Evolutionary conservation across 2,797 vertebrate species (phyloP).

Genomic region (Anniella stebbinsi): DNA sequence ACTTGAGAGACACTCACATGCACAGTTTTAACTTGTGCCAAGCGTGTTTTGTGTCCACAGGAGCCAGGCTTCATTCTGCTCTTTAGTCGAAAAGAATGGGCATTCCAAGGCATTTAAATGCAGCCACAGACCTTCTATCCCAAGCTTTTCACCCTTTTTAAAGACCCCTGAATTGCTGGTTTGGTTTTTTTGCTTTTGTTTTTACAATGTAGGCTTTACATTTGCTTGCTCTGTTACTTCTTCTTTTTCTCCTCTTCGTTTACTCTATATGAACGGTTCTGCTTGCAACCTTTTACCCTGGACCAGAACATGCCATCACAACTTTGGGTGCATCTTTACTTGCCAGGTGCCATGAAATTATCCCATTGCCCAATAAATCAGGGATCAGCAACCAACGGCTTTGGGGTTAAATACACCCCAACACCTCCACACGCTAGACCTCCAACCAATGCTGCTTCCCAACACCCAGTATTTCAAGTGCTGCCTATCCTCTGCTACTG

Average conservation of each 20-base stretch:
- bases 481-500: not conserved
- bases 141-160: slow-evolving; percentile 58
- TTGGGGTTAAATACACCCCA: not conserved
- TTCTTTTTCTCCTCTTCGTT: rapidly evolving
- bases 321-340: not conserved
- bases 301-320: not conserved
- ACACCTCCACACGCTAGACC: not conserved
- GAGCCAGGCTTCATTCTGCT: slow-evolving; percentile 64
- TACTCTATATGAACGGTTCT: not conserved
- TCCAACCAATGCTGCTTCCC: not conserved
- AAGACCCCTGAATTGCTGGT: slow-evolving; percentile 32
- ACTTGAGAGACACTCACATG: slow-evolving; percentile 80
- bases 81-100: slow-evolving; percentile 64
- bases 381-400: too few relatives aligned
- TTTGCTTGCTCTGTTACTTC: slow-evolving; percentile 35
- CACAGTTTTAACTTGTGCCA: slow-evolving; percentile 76
- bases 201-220: not conserved
- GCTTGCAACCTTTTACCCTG: not conserved
- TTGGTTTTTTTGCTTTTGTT: rapidly evolving
- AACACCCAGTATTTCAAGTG: not conserved
- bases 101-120: slow-evolving; percentile 65
- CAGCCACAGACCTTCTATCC: slow-evolving; percentile 43
- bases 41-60: slow-evolving; percentile 67
- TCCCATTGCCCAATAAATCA: not conserved
- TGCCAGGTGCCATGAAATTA: not conserved